Evolutionary conservation across 2,113 vertebrate genomes (phyloP).

Genomic region (Papio anubis): DNA sequence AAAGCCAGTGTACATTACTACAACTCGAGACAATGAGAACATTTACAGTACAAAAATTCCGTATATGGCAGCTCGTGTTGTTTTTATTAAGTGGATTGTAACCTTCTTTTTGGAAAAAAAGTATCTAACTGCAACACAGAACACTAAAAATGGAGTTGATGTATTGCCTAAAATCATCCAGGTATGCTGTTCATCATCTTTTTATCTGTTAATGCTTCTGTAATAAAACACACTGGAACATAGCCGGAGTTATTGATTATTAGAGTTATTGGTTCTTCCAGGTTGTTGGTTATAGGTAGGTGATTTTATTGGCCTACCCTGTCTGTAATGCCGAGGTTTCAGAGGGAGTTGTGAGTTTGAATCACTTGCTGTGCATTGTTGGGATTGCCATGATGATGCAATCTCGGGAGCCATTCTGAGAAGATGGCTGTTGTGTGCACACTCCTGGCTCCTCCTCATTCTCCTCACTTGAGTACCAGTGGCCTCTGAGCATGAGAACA

Average conservation of each 20-base stretch:
- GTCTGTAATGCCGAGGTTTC: background rate
- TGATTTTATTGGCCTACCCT: background rate
- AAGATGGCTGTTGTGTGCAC: background rate
- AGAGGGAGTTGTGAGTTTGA: background rate
- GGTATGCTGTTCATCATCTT: constrained; percentile 81
- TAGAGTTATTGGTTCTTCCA: background rate
- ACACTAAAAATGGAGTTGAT: constrained; percentile 94
- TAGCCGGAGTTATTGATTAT: background rate
- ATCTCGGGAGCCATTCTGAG: background rate
- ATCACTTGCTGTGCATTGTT: background rate
- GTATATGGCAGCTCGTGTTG: constrained; percentile 95
- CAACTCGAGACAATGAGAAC: constrained; percentile 93
- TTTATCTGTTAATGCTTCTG: background rate
- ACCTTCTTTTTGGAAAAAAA: constrained; percentile 99
- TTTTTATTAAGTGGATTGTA: constrained; percentile 98
- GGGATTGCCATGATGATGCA: background rate
- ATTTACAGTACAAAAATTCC: constrained; percentile 96
- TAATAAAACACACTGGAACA: background rate
- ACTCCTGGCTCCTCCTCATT: background rate
- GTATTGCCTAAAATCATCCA: constrained; percentile 95
- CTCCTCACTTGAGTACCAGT: background rate
- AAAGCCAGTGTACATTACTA: constrained; percentile 92
- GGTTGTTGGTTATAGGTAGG: background rate
- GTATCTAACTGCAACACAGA: constrained; percentile 90
- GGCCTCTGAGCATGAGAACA: background rate